These are phyloP conservation scores for Antennarius striatus DNA, from an alignment of 2,113 vertebrate species.

Conservation along the genomic window DNA sequence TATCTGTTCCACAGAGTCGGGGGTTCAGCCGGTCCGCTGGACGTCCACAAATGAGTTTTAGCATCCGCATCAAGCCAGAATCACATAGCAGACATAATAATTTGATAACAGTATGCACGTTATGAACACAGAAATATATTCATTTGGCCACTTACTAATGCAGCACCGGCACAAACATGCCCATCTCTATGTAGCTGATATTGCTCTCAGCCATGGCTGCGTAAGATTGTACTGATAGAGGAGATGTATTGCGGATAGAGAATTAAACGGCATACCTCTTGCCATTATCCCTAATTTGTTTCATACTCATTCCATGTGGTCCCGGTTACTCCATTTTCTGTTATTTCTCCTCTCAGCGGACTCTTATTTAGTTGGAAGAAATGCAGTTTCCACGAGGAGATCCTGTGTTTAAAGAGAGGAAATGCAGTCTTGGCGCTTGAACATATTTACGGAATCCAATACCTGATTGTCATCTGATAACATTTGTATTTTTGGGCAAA, in stretches of 20 bases:
- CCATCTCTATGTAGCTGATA: slow-evolving; percentile 45
- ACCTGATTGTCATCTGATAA: slow-evolving; percentile 25
- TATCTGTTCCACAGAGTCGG: slow-evolving; percentile 59
- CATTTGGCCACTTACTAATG: slow-evolving; percentile 61
- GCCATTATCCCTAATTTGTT: slow-evolving; percentile 66
- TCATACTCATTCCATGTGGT: slow-evolving; percentile 72
- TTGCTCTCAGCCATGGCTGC: slow-evolving; percentile 59
- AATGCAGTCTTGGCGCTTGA: slow-evolving; percentile 26
- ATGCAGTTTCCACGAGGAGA: slow-evolving; percentile 20
- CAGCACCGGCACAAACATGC: slow-evolving; percentile 57
- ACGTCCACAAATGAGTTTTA: slow-evolving; percentile 65
- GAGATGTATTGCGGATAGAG: slow-evolving; percentile 68
- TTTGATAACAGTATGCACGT: slow-evolving; percentile 70
- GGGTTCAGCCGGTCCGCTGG: slow-evolving; percentile 35
- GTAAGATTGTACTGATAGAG: slow-evolving; percentile 75
- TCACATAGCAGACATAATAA: slow-evolving; percentile 58
- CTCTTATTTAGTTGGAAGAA: slow-evolving; percentile 15
- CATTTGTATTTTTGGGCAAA: slow-evolving; percentile 8
- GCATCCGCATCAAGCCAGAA: slow-evolving; percentile 46
- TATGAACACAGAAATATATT: slow-evolving; percentile 53
- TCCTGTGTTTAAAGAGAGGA: slow-evolving; percentile 25
- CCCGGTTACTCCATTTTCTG: slow-evolving; percentile 64
- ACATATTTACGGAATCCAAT: slow-evolving; percentile 20
- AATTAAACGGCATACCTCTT: slow-evolving; percentile 58
- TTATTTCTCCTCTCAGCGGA: slow-evolving; percentile 49